Evolutionary conservation across 2,113 vertebrate genomes (phyloP).

Genomic region (Hippolais icterina): DNA sequence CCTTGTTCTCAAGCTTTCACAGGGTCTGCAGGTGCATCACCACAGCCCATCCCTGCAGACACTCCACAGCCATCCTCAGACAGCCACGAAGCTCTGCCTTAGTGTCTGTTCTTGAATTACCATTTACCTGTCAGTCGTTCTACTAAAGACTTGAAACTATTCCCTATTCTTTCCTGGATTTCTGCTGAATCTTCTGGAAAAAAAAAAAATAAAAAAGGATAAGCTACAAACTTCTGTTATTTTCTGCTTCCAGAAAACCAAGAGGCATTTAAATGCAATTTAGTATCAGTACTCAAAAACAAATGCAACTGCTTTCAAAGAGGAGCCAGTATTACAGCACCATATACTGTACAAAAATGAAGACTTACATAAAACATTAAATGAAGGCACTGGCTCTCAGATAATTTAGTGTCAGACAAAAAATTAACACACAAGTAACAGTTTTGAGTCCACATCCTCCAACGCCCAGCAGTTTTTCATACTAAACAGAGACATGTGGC

Average conservation of each 20-base stretch:
- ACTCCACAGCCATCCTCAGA: not conserved
- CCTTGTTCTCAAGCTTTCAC: not conserved
- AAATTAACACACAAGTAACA: not conserved
- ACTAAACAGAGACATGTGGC: not conserved
- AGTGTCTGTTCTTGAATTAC: not conserved
- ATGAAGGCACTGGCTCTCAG: not conserved
- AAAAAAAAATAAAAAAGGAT: not conserved
- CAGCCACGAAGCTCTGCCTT: not conserved
- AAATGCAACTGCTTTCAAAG: not conserved
- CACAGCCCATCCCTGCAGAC: not conserved
- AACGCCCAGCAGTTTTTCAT: not conserved
- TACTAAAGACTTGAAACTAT: slow-evolving; percentile 86
- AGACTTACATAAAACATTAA: not conserved
- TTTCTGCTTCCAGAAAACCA: not conserved
- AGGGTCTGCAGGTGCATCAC: not conserved
- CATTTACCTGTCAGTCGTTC: slow-evolving; percentile 90
- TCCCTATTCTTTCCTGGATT: slow-evolving; percentile 91
- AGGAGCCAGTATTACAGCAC: not conserved
- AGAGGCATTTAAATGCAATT: not conserved
- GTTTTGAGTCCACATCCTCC: not conserved
- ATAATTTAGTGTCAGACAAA: not conserved
- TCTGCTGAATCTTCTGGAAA: slow-evolving; percentile 87
- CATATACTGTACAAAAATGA: not conserved
- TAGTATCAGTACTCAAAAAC: not conserved
- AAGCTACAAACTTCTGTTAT: not conserved